Base-by-base conservation (phyloP, 2,797 vertebrate species). In the Phyllotis vaccarum region DNA sequence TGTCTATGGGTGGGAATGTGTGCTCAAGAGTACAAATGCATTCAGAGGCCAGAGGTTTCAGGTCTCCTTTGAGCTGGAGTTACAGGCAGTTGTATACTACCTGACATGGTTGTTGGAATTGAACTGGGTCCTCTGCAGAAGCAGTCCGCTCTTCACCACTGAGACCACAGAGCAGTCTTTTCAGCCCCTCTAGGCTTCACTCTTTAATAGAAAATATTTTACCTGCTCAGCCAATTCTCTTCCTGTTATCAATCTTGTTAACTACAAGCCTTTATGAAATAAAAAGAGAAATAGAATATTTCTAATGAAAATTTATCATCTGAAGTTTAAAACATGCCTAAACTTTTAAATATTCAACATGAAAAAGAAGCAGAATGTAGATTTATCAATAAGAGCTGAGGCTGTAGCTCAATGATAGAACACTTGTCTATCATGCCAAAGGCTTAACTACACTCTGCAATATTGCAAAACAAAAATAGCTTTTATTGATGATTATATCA, bases 251-350 rank as follows among this genome's bases (percentile, higher is more conserved):
- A 87, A 22, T 56, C 11, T 90, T 64, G 90, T 93, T 62, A 90
- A 46, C 58, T 68, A 2, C 31, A 78, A 74, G 79, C 2, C 46
- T 81, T 68, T 86, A 78, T 92, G 58, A 81, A 83, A 40, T 90
- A n/a, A 70, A 90, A 91, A 81, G 31, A 11, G 2, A 82, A 21
- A 22, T 68, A 24, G 95, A 76, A 64, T 85, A 81, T 85, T 94
- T 93, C 74, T 94, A 40, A 54, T 96, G 66, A 85, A 88, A 86
- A 93, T 52, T 92, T 88, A 62, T 17, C 29, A 6, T 79, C 43
- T 90, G 11, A n/a, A 79, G 72, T 90, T 10, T 88, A 58, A 97
- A 90, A 49, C 24, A 85, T 10, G 64, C 6, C n/a, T 27, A 85
- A 27, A 2, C 22, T 86, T 76, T 96, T 19, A 34, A 91, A 90